Evolutionary conservation across 2,888 invertebrate species (phyloP), one percentile per base, ranked within the genome.

Genomic region (Dynastes hyllus): DNA sequence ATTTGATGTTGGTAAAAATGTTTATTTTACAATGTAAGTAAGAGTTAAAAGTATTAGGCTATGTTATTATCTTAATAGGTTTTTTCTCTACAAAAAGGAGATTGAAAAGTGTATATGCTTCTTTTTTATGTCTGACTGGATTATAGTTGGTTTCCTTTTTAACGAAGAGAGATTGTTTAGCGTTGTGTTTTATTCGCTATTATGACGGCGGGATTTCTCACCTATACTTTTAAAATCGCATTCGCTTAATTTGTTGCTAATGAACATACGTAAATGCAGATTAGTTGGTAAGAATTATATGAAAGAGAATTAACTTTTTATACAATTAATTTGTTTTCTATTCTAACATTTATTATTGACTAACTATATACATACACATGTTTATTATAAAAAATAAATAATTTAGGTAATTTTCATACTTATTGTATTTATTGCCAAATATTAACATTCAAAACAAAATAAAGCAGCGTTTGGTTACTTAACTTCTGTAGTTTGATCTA

Each of bases 1-100:
- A 85, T 84, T 82, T 80, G 82, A 82, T 83, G 83, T 84, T 84
- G 84, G 85, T 85, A 83, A 85, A 85, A 61, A 83, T 84, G 82
- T 83, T 83, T 80, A 82, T 81, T 82, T 82, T 83, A 81, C 81
- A 81, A 83, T 83, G 84, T 86, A 83, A 82, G 81, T 82, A 82
- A 81, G 77, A 78, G 90, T 89, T 88, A 90, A 90, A 90, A 89
- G 91, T 91, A 91, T 91, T 91, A 91, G 91, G 91, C 91, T 91
- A 91, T 91, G 91, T 91, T 90, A 84, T 82, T 88, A 87, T 87
- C 87, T 87, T 88, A 88, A 86, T 86, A 88, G 89, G 89, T 88
- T 88, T 88, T 89, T 89, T 88, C 89, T 22, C 88, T 87, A 86
- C 81, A 83, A 82, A 83, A 22, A 22, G 22, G 22, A 58, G 58